Conservation (phyloP, 2,113 vertebrate species). For the Collichthys lucidus region DNA sequence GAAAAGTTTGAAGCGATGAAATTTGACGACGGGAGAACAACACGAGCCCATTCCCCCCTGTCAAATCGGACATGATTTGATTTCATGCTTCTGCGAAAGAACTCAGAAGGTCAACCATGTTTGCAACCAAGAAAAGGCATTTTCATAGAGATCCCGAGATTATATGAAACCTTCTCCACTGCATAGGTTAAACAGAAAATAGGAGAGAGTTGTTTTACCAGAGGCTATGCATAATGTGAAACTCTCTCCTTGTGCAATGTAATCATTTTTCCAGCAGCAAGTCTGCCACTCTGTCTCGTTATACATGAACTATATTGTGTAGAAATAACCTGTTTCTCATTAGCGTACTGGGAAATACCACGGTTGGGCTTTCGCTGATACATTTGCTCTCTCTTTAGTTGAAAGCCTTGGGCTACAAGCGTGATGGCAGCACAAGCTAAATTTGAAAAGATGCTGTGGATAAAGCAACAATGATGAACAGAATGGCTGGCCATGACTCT, state of each 20-base stretch:
- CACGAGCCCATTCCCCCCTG: conserved; percentile 51
- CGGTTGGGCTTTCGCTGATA: conserved; percentile 36
- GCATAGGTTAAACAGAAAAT: conserved; percentile 60
- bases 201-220: conserved; percentile 44
- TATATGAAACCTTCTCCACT: conserved; percentile 19
- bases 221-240: conserved; percentile 63
- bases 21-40: conserved; percentile 31
- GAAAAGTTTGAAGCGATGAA: conserved; percentile 34
- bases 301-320: conserved; percentile 50
- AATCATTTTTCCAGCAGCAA: conserved; percentile 61
- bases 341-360: conserved; percentile 68
- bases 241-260: conserved; percentile 52
- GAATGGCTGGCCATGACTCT: conserved; percentile 1
- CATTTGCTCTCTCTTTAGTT: conserved; percentile 55
- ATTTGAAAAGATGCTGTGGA: conserved; percentile 28
- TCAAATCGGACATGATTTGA: conserved; percentile 66
- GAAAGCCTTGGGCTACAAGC: conserved; percentile 38
- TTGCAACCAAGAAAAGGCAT: conserved; percentile 27
- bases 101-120: conserved; percentile 70
- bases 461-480: conserved; percentile 24
- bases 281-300: conserved; percentile 55
- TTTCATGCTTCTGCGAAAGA: conserved; percentile 53
- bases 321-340: conserved; percentile 75
- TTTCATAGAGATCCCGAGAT: conserved; percentile 24
- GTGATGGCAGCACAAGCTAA: background rate